Evolutionary conservation across 2,113 vertebrate genomes (phyloP).

Genomic region (Austrofundulus limnaeus): DNA sequence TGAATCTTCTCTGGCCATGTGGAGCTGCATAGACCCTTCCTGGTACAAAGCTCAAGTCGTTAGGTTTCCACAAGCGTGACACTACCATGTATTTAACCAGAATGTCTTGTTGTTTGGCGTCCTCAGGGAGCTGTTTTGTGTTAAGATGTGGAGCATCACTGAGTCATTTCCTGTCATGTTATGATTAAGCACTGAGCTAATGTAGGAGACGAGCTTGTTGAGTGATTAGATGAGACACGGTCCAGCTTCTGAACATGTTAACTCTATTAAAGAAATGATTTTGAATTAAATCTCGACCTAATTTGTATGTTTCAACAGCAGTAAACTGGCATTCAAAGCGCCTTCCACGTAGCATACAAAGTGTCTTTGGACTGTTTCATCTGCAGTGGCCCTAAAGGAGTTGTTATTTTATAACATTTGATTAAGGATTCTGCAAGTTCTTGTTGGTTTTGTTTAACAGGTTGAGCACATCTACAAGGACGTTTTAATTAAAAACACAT

Average conservation of each 20-base stretch:
- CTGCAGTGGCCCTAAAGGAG: too few relatives aligned
- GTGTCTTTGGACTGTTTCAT: too few relatives aligned
- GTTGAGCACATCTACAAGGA: background rate
- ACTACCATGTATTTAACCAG: slow-evolving; percentile 32
- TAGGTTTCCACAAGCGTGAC: slow-evolving; percentile 37
- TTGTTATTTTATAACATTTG: background rate
- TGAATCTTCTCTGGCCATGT: too few relatives aligned
- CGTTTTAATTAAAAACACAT: background rate
- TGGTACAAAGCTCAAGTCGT: slow-evolving; percentile 27
- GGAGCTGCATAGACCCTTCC: too few relatives aligned
- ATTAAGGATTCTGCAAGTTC: background rate
- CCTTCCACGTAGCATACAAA: too few relatives aligned
- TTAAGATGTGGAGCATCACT: background rate
- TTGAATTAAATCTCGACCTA: too few relatives aligned
- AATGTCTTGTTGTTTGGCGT: slow-evolving; percentile 43
- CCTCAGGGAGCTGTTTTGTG: slow-evolving; percentile 37
- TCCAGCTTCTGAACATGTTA: too few relatives aligned
- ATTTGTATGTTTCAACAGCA: too few relatives aligned
- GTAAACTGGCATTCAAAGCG: background rate
- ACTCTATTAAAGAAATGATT: too few relatives aligned
- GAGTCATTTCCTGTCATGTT: slow-evolving; percentile 43
- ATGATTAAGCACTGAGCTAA: slow-evolving; percentile 23
- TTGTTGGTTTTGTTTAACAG: background rate
- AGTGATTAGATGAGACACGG: too few relatives aligned
- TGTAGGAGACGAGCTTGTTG: slow-evolving; percentile 3